phyloP scores from a whole-genome alignment of 2,888 invertebrate species.

The Melipona bicolor region DNA sequence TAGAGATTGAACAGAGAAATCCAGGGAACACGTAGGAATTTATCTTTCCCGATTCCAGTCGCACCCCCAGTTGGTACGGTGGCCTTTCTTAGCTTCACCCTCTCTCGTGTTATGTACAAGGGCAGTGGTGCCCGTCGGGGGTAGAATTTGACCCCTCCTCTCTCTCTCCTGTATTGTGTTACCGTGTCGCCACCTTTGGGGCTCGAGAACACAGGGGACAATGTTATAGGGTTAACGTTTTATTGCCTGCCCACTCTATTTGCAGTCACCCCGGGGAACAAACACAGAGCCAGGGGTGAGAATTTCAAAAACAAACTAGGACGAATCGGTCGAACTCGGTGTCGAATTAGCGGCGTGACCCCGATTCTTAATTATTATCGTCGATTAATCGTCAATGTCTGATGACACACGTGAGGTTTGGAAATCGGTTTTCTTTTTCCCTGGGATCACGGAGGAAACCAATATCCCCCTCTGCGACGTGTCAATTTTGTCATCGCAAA shows the following conservation, averaged over 20 bases:
- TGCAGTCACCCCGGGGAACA: conserved; percentile 57
- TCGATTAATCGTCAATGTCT: not conserved
- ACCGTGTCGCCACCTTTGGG: conserved; percentile 78
- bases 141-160: conserved; percentile 80
- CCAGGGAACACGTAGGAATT: conserved; percentile 2
- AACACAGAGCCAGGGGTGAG: conserved; percentile 51
- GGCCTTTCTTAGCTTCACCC: conserved; percentile 48
- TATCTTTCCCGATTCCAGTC: conserved; percentile 48
- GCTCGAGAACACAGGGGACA: conserved; percentile 73
- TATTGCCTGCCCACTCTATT: conserved; percentile 75
- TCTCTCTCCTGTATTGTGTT: conserved; percentile 75
- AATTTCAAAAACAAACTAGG: conserved; percentile 62
- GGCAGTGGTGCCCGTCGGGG: conserved; percentile 73
- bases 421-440: too few relatives aligned
- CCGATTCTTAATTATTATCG: not conserved
- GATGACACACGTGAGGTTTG: too few relatives aligned
- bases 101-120: conserved; percentile 59
- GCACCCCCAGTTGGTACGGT: conserved; percentile 20
- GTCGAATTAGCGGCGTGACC: conserved; percentile 45
- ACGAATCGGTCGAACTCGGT: not conserved
- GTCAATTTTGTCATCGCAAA: not conserved
- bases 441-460: too few relatives aligned
- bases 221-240: conserved; percentile 76
- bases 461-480: not conserved
- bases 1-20: not conserved